Evolutionary conservation across 2,797 vertebrate species (phyloP), one percentile per base, ranked within the genome.

Genomic region (Darevskia nairensis): DNA sequence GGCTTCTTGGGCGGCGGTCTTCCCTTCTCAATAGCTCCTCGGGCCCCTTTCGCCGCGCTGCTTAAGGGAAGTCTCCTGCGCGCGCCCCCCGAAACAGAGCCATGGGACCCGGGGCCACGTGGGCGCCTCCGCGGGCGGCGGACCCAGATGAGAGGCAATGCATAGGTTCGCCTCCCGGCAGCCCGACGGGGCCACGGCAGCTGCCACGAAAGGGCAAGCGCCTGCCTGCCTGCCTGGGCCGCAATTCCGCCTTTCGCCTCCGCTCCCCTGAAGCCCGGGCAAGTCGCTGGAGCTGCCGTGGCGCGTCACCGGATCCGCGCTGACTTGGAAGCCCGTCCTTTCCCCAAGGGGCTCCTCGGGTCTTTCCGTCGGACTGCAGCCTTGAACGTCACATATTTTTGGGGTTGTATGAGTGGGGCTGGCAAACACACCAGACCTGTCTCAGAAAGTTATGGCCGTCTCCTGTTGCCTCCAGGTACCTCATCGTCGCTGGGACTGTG

Each of bases 91-190:
- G 89, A 93, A 95, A 93, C 44, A 11, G 82, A 80, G 86, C 90
- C 82, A 35, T 85, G 92, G 95, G 93, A 95, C 86, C 92, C 2
- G 88, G 92, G 94, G 95, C 96, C 97, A 96, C 96, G 96, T 96
- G 97, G 95, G 95, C 6, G 32, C 94, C 95, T 87, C 96, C 96
- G 96, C 97, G 86, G 95, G 96, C 91, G 94, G 75, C 29, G 95
- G 95, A 95, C 96, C 91, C 94, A 96, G 93, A 94, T 96, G 95
- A 83, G 88, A 81, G 17, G 87, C 71, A 84, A 85, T 90, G 86
- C 85, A 87, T 77, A 76, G 85, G 87, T 93, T 80, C 41, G 77
- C 89, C 91, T 91, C 93, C 74, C 88, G 68, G 35, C 82, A 86
- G 91, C 81, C 0, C 55, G 81, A 85, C 93, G 90, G 90, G 91